A percentile compares a stretch with the other conserved stretches of the same genome.
phyloP scores from a whole-genome alignment of 2,113 vertebrate genomes.

The Oreochromis spilurus region DNA sequence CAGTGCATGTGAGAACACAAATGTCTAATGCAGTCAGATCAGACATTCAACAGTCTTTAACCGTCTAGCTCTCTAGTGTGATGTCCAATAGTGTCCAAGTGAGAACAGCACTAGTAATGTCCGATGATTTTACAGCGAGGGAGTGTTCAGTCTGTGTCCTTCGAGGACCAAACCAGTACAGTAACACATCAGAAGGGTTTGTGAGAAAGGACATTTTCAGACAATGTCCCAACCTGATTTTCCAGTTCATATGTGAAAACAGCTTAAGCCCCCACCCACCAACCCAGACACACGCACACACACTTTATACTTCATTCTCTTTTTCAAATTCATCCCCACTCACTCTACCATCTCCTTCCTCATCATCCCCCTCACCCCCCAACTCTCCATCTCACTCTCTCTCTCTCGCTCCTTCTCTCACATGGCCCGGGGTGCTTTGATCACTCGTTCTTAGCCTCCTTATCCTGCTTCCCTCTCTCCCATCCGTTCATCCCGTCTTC shows the following conservation, averaged over 20 bases:
- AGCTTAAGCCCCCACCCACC: background rate
- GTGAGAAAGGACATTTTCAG: background rate
- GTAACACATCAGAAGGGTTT: background rate
- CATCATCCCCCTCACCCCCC: background rate
- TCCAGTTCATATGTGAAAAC: background rate
- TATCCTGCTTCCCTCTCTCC: slow-evolving; percentile 32
- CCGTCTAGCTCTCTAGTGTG: background rate
- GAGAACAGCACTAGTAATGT: background rate
- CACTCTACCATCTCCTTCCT: background rate
- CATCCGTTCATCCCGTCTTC: slow-evolving; percentile 48
- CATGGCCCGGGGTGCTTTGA: slow-evolving; percentile 56
- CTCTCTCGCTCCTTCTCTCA: slow-evolving; percentile 6
- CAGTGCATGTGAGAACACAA: background rate
- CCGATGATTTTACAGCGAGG: background rate
- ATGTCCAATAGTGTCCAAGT: background rate
- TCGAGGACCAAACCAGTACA: background rate
- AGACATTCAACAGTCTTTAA: background rate
- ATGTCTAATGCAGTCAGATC: background rate
- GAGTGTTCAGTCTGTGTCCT: background rate
- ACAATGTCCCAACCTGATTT: background rate
- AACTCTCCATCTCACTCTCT: slow-evolving; percentile 1
- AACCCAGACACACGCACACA: background rate
- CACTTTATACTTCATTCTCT: background rate
- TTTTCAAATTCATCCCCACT: slow-evolving; percentile 1
- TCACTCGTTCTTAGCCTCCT: slow-evolving; percentile 55